These are phyloP conservation scores for Turritopsis rubra DNA, from an alignment of 30 jellyfish, hydroid and myxozoan species.

Conservation along the genomic window DNA sequence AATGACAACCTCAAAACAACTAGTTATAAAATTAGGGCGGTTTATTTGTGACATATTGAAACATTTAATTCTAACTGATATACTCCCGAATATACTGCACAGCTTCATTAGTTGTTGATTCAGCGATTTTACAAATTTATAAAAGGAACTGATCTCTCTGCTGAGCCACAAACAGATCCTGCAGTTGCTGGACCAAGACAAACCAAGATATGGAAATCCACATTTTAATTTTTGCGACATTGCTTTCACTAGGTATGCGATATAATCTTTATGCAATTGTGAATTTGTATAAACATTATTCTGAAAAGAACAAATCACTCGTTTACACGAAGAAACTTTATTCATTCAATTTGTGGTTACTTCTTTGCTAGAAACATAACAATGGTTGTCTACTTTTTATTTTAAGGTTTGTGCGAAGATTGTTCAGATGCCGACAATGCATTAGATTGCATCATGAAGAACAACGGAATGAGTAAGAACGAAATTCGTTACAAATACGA, in stretches of 20 bases:
- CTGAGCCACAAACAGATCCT: neutral
- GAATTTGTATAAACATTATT: neutral
- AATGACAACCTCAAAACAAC: neutral
- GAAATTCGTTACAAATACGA: neutral
- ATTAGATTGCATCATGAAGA: neutral
- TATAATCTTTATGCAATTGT: neutral
- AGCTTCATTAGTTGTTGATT: neutral
- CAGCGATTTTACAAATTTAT: neutral
- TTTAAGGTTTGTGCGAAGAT: neutral
- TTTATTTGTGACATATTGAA: neutral
- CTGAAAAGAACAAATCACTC: neutral
- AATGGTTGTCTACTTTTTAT: neutral
- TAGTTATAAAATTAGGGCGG: neutral
- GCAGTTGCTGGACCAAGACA: neutral
- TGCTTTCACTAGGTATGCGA: neutral
- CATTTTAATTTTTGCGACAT: neutral
- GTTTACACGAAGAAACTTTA: neutral
- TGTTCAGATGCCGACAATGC: neutral
- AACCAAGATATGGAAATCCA: neutral
- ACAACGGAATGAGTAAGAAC: neutral
- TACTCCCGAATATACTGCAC: neutral
- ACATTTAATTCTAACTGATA: neutral
- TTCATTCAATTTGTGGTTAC: too few relatives aligned
- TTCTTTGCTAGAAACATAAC: neutral
- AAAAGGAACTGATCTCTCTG: neutral